phyloP scores from a whole-genome alignment of 1,140 invertebrate species.

The Lucilia cuprina region DNA sequence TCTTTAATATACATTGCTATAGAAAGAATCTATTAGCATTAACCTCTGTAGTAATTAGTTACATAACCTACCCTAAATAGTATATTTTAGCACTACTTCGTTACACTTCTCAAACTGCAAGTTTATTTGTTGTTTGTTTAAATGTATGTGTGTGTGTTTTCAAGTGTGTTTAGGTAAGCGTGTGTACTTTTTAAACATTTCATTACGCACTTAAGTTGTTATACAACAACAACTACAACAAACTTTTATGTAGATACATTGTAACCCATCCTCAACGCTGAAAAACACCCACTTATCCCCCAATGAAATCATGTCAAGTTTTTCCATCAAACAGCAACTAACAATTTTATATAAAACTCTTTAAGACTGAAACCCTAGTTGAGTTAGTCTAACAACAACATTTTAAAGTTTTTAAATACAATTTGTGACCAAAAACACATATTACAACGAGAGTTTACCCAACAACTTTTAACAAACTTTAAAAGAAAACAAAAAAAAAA shows the following conservation, averaged over 20 bases:
- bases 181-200: constrained; percentile 19
- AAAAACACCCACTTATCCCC: not conserved
- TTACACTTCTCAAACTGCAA: too few relatives aligned
- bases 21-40: too few relatives aligned
- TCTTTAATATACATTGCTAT: too few relatives aligned
- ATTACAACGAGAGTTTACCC: constrained; percentile 19
- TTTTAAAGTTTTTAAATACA: constrained; percentile 18
- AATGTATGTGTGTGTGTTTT: too few relatives aligned
- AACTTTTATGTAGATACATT: too few relatives aligned
- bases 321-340: constrained; percentile 22
- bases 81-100: too few relatives aligned
- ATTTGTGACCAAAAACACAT: constrained; percentile 31
- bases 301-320: constrained; percentile 10
- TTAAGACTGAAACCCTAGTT: constrained; percentile 4
- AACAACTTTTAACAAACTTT: constrained; percentile 18
- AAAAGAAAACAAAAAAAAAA: not conserved
- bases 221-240: not conserved
- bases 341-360: constrained; percentile 4
- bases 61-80: too few relatives aligned
- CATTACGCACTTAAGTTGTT: constrained; percentile 30
- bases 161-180: not conserved
- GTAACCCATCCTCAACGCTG: not conserved
- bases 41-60: too few relatives aligned
- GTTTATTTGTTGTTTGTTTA: not conserved
- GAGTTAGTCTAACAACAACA: not conserved